Evolutionary conservation across 2,113 vertebrate genomes (phyloP), one percentile per base, ranked within the genome.

Genomic region (Bos javanicus): DNA sequence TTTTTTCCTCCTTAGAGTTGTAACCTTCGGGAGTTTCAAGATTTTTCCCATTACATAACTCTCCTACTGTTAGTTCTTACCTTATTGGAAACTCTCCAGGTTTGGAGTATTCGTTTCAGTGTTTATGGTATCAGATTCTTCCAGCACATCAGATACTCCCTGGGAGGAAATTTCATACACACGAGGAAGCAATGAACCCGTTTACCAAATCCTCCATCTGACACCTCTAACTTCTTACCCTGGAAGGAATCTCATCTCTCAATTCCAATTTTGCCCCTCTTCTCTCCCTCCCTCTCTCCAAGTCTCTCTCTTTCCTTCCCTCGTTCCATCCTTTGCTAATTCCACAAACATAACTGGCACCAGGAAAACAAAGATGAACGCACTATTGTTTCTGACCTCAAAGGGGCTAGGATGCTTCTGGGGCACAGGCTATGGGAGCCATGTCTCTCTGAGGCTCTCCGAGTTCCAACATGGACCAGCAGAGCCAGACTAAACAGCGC

Each of bases 41-140:
- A 83, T 23, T 33, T 46, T 94, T 80, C 92, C 83, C 21, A 28
- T 87, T 91, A 94, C 9, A 30, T 60, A 89, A 89, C 59, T 59
- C 39, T 23, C 28, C 84, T 74, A 46, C 12, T 33, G 60, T 85
- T 74, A 91, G 67, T 36, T 89, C 90, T 90, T 90, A 50, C 21
- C 48, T 74, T 36, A 23, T 3, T 81, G 91, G 93, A 97, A 52
- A 59, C 10, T 21, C 12, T 76, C 60, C 62, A 46, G 39, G 46
- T 48, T 2, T 16, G 57, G 9, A 56, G 30, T 50, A 54, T 74
- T 95, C 57, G 80, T 94, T 94, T 94, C 93, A 92, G 81, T 56
- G n/a, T 48, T 84, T 83, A 84, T 43, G 39, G 15, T 81, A 82
- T 87, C 91, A 28, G 52, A 67, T 94, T 90, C 88, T 94, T 67